A percentile compares a stretch with the other conserved stretches of the same genome.
These are phyloP conservation scores for Sinonovacula constricta DNA, from an alignment of 1,140 invertebrate species.

Conservation along the genomic window DNA sequence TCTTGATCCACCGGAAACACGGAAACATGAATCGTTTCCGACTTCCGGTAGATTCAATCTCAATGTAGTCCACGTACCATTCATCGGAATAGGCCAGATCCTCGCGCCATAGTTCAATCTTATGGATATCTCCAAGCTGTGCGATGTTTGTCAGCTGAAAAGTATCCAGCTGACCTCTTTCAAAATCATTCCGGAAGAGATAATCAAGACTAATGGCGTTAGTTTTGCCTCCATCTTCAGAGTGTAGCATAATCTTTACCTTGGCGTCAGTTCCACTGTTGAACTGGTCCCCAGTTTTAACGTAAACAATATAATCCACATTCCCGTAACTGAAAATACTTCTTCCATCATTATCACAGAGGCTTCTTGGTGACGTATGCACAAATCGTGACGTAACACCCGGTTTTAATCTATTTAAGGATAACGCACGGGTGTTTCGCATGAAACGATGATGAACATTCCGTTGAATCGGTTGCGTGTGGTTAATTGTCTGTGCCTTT, in stretches of 20 bases:
- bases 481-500: too few species aligned
- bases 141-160: slow-evolving; percentile 70
- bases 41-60: slow-evolving; percentile 72
- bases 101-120: slow-evolving; percentile 55
- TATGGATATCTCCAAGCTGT: slow-evolving; percentile 54
- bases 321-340: slow-evolving; percentile 28
- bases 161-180: slow-evolving; percentile 74
- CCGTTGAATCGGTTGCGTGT: too few species aligned
- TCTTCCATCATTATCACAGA: too few species aligned
- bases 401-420: too few species aligned
- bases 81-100: slow-evolving; percentile 73
- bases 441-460: too few species aligned
- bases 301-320: slow-evolving; percentile 67
- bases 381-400: too few species aligned
- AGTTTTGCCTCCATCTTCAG: slow-evolving; percentile 70
- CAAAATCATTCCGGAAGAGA: slow-evolving; percentile 77
- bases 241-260: slow-evolving; percentile 73
- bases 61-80: slow-evolving; percentile 79
- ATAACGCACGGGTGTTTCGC: too few species aligned
- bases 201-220: slow-evolving; percentile 73
- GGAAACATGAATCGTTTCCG: slow-evolving; percentile 73
- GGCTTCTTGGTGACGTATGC: too few species aligned
- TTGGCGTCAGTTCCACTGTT: slow-evolving; percentile 79
- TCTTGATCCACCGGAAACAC: slow-evolving; percentile 58
- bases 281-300: slow-evolving; percentile 78